These are phyloP conservation scores for Chromoteleia sp. DNA, from an alignment of 2,888 invertebrate genomes.

Conservation along the genomic window DNA sequence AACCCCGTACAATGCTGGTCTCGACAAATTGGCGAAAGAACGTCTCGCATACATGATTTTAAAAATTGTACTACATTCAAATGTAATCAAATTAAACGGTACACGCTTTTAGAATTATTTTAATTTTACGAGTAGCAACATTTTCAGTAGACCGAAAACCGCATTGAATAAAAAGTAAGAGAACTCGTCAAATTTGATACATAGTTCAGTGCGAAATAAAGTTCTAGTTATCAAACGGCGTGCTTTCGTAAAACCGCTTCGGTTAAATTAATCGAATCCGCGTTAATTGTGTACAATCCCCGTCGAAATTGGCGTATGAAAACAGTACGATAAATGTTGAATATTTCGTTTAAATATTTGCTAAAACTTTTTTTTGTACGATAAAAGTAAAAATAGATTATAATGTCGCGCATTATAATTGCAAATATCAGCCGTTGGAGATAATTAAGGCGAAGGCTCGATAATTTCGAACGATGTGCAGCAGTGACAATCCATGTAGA, in stretches of 20 bases:
- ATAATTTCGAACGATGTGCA: constrained; percentile 40
- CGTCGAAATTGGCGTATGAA: constrained; percentile 22
- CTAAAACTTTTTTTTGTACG: constrained; percentile 35
- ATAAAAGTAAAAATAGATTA: constrained; percentile 59
- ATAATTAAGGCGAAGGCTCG: constrained; percentile 54
- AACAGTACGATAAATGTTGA: constrained; percentile 35
- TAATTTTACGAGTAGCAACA: too few species aligned
- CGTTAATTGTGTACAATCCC: constrained; percentile 30
- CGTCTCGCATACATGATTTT: too few species aligned
- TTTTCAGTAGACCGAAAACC: too few species aligned
- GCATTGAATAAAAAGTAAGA: too few species aligned
- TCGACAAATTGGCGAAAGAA: too few species aligned
- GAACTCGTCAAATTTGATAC: too few species aligned
- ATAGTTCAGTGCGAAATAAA: neutral
- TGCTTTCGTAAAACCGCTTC: neutral
- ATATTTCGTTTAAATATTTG: constrained; percentile 45
- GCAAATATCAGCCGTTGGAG: constrained; percentile 47
- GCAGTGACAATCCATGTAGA: constrained; percentile 37
- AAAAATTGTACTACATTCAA: too few species aligned
- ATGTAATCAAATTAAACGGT: too few species aligned
- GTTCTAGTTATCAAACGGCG: constrained; percentile 9
- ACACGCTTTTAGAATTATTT: too few species aligned
- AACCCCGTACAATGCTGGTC: too few species aligned
- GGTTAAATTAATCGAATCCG: constrained; percentile 18
- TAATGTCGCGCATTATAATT: constrained; percentile 56